Percentiles rank a stretch among this genome's conserved stretches.
These are phyloP conservation scores for Parnassius apollo DNA, from an alignment of 2,888 invertebrate genomes.

Conservation along the genomic window DNA sequence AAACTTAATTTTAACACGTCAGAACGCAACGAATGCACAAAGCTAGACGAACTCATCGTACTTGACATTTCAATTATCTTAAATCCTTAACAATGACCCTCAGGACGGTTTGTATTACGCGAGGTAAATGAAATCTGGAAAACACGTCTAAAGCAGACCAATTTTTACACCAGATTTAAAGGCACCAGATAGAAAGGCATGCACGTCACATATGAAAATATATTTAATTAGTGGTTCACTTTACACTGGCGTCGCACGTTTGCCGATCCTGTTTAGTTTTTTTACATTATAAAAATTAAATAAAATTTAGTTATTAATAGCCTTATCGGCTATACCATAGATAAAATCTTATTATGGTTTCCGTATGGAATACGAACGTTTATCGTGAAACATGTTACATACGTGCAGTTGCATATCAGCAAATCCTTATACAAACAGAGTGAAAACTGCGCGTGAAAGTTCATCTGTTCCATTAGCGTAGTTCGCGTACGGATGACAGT, in stretches of 20 bases:
- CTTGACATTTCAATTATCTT: slow-evolving; percentile 26
- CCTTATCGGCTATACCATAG: neutral
- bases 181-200: too few species aligned
- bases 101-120: slow-evolving; percentile 6
- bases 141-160: neutral
- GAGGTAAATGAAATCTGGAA: neutral
- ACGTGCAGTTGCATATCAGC: slow-evolving; percentile 9
- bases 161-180: neutral
- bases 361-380: neutral
- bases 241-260: too few species aligned
- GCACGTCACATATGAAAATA: neutral
- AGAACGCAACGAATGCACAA: slow-evolving; percentile 23
- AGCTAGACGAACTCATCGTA: slow-evolving; percentile 27
- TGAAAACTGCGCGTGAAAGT: slow-evolving; percentile 60
- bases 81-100: slow-evolving; percentile 27
- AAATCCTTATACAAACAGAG: slow-evolving; percentile 39
- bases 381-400: slow-evolving; percentile 16
- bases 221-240: too few species aligned
- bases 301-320: too few species aligned
- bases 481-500: slow-evolving; percentile 58
- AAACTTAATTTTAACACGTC: slow-evolving; percentile 23
- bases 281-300: too few species aligned
- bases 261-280: too few species aligned
- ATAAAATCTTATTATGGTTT: neutral
- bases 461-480: slow-evolving; percentile 57